Evolutionary conservation across 2,888 invertebrate genomes (phyloP), one percentile per base, ranked within the genome.

Genomic region (Rhamphomyia laevipes): DNA sequence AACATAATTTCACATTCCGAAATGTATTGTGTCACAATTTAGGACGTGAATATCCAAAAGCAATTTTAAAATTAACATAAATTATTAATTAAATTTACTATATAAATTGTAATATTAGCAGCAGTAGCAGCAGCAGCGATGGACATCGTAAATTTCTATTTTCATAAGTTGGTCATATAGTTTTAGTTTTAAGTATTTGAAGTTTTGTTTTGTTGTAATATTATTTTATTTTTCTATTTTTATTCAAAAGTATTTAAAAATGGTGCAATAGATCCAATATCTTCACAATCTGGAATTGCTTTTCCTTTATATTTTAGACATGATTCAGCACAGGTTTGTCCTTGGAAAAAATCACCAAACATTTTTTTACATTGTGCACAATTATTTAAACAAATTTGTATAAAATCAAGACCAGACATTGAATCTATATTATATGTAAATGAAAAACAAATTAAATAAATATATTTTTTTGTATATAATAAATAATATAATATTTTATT

Each of bases 311-410:
- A 84, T 64, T 86, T 84, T 57, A 90, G 76, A 66, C 91, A 91
- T 55, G 84, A 80, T 59, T 89, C 86, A 0, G 88, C 90, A 66
- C 91, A 91, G 1, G 84, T 77, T 45, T 86, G 83, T 0, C 89
- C 90, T 61, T 90, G 85, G 70, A 91, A 91, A 73, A 86, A 89
- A 1, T 80, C 78, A 1, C 88, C 90, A 56, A 86, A 83, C 83
- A 89, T 88, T 68, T 86, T 86, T 71, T 87, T 88, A 70, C 90
- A 91, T 62, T 88, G 89, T 0, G 87, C 89, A 65, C 91, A 91
- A 70, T 91, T 91, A 58, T 87, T 80, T 51, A 88, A 81, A 70
- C 88, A 88, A 46, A 84, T 76, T 55, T 84, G 84, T 59, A 79
- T 67, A 1, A 72, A 68, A 55, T 78, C 78, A 63, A 76, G 76